A percentile compares a stretch with the other conserved stretches of the same genome.
Evolutionary conservation across 2,797 vertebrate species (phyloP).

Genomic region (Pseudomugil tenellus): DNA sequence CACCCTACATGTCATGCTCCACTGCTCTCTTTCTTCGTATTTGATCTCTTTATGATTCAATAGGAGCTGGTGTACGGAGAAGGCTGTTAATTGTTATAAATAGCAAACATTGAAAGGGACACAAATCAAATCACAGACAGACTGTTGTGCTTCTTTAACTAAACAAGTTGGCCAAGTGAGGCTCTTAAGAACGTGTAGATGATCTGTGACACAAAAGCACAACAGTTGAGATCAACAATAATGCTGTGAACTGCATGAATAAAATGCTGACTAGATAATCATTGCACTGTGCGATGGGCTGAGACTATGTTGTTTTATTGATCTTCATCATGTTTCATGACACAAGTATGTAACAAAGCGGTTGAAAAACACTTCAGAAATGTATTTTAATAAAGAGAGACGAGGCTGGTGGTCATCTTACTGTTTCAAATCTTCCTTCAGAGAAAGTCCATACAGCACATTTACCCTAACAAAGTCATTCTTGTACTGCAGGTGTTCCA

Average conservation of each 20-base stretch:
- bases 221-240: slow-evolving; percentile 13
- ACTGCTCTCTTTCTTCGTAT: slow-evolving; percentile 26
- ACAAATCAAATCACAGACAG: slow-evolving; percentile 46
- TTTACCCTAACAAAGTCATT: background rate
- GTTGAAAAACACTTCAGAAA: background rate
- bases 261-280: background rate
- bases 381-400: background rate
- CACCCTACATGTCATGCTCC: background rate
- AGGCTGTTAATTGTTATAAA: slow-evolving; percentile 57
- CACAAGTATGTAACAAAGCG: background rate
- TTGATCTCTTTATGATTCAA: slow-evolving; percentile 57
- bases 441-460: background rate
- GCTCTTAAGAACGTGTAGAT: background rate
- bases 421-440: background rate
- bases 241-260: background rate
- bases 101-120: slow-evolving; percentile 42
- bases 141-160: slow-evolving; percentile 45
- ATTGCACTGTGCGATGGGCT: background rate
- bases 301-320: background rate
- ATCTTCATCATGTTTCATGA: background rate
- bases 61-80: slow-evolving; percentile 35
- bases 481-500: background rate
- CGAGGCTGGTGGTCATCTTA: background rate
- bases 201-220: slow-evolving; percentile 22
- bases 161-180: slow-evolving; percentile 19